Conservation (phyloP, 2,797 vertebrate species). For the Cuniculus paca region DNA sequence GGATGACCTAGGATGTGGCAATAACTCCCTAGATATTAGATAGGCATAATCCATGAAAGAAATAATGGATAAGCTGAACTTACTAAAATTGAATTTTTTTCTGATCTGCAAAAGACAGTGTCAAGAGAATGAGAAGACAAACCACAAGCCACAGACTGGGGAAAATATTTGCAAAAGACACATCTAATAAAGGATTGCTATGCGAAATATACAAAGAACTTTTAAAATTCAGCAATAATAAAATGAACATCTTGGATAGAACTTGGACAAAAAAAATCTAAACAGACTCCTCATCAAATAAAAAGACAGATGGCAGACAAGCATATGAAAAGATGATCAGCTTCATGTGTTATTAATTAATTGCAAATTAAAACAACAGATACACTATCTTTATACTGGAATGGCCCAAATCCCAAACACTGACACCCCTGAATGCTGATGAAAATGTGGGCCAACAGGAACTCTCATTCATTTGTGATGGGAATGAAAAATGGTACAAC, state of each 20-base stretch:
- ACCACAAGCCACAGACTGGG: background rate
- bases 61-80: background rate
- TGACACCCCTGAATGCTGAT: background rate
- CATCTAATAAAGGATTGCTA: background rate
- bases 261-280: background rate
- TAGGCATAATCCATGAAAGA: background rate
- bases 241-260: background rate
- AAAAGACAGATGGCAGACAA: background rate
- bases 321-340: background rate
- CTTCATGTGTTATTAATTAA: background rate
- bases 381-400: background rate
- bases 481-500: background rate
- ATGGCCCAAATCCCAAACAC: background rate
- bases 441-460: background rate
- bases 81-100: background rate
- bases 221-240: background rate
- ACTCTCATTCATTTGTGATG: background rate
- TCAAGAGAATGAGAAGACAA: background rate
- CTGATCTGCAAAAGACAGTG: background rate
- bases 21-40: background rate
- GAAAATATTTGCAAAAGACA: background rate
- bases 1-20: background rate
- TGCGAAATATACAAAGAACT: background rate
- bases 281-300: background rate
- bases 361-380: background rate